Percentiles rank a stretch among this genome's conserved stretches.
Conservation (phyloP, 1,140 invertebrate species). For the Pachyrhynchus sulphureomaculatus region DNA sequence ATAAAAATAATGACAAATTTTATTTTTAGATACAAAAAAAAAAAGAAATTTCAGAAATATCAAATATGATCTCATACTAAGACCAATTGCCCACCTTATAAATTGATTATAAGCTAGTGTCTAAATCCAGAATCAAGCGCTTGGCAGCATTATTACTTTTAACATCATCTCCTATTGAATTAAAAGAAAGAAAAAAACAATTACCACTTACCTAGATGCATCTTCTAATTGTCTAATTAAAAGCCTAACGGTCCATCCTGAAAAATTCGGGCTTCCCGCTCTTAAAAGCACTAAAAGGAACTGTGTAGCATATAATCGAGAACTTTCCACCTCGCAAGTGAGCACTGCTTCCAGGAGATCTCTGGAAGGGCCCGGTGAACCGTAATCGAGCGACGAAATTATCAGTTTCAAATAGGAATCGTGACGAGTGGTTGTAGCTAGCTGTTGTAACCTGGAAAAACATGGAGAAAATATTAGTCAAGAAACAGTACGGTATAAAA, state of each 20-base stretch:
- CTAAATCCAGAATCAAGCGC: too few species aligned
- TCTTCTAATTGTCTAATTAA: conserved; percentile 82
- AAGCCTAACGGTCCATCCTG: conserved; percentile 80
- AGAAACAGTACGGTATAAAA: background rate
- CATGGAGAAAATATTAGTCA: conserved; percentile 1
- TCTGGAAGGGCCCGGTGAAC: conserved; percentile 67
- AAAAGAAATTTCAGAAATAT: too few species aligned
- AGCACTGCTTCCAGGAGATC: conserved; percentile 73
- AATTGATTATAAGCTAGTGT: too few species aligned
- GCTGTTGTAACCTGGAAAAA: conserved; percentile 69
- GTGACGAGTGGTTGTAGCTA: conserved; percentile 81
- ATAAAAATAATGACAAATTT: conserved; percentile 2
- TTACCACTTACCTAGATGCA: conserved; percentile 65
- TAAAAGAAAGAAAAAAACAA: background rate
- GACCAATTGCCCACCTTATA: too few species aligned
- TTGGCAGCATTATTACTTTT: too few species aligned
- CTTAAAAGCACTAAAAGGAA: conserved; percentile 84
- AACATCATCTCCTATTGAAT: too few species aligned
- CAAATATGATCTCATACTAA: too few species aligned
- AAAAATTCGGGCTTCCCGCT: conserved; percentile 61
- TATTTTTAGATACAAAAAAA: background rate
- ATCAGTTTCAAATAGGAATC: conserved; percentile 92
- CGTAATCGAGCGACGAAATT: conserved; percentile 86
- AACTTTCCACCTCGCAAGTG: conserved; percentile 66
- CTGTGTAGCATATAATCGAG: conserved; percentile 85